These are phyloP conservation scores for Poeciliopsis turrubarensis DNA, from an alignment of 2,113 vertebrate genomes.

Conservation along the genomic window DNA sequence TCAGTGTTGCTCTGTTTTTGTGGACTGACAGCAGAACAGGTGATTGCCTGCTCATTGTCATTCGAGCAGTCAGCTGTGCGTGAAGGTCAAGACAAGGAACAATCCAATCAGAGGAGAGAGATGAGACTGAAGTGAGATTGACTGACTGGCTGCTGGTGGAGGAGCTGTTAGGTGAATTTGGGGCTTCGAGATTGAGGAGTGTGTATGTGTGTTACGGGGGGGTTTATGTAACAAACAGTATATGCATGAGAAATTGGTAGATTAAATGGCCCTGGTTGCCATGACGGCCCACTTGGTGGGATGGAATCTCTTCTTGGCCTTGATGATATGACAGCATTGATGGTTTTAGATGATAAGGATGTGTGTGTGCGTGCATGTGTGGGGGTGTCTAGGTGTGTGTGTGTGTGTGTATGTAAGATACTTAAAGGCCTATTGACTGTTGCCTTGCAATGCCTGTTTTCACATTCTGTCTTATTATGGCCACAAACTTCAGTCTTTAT, in stretches of 20 bases:
- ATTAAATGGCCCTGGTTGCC: constrained; percentile 71
- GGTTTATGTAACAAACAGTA: constrained; percentile 38
- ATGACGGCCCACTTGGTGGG: constrained; percentile 72
- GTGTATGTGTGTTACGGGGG: constrained; percentile 2
- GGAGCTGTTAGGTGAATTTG: background rate
- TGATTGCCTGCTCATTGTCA: constrained; percentile 67
- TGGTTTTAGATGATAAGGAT: constrained; percentile 43
- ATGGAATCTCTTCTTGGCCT: constrained; percentile 50
- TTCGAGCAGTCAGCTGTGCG: constrained; percentile 52
- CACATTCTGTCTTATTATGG: background rate
- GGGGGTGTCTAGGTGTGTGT: no score
- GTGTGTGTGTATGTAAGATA: background rate
- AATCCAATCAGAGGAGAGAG: constrained; percentile 70
- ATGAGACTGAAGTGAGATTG: constrained; percentile 70
- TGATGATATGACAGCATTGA: constrained; percentile 50
- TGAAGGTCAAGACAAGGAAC: constrained; percentile 74
- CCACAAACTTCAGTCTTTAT: no score
- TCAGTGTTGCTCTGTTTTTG: constrained; percentile 20
- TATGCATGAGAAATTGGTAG: constrained; percentile 70
- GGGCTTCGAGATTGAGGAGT: background rate
- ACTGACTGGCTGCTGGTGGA: constrained; percentile 37
- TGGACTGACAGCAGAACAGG: constrained; percentile 44
- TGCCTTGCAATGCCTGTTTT: background rate
- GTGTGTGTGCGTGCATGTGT: constrained; percentile 30
- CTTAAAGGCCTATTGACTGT: no score